A percentile compares a stretch with the other conserved stretches of the same genome.
These are phyloP conservation scores for Numenius phaeopus DNA, from an alignment of 2,797 vertebrate species.

Conservation along the genomic window DNA sequence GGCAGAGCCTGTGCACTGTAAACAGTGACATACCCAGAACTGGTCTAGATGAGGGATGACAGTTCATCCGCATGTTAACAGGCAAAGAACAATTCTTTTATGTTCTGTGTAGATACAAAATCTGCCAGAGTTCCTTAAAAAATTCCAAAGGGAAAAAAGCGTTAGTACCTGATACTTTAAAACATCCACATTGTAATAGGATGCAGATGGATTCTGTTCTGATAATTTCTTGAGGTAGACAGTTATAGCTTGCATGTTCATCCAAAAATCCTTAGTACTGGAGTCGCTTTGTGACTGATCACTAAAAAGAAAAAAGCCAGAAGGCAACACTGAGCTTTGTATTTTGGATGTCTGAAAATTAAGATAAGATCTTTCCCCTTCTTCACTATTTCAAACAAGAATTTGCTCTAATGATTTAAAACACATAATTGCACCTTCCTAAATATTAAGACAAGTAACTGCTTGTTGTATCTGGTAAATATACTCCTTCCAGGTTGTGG, in stretches of 20 bases:
- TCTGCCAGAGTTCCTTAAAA: not conserved
- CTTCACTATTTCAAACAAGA: not conserved
- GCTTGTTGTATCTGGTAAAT: not conserved
- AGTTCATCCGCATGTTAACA: not conserved
- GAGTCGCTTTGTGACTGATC: constrained; percentile 94
- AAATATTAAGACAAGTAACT: not conserved
- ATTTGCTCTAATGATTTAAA: not conserved
- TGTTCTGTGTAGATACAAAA: not conserved
- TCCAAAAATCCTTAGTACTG: constrained; percentile 94
- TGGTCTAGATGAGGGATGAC: not conserved
- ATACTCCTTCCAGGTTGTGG: not conserved
- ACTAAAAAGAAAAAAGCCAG: constrained; percentile 73
- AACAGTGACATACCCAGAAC: not conserved
- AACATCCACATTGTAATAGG: constrained; percentile 96
- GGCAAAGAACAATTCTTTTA: not conserved
- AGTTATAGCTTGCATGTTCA: constrained; percentile 97
- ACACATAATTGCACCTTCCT: not conserved
- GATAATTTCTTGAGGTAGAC: constrained; percentile 96
- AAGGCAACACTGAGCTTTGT: constrained; percentile 26
- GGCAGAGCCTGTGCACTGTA: not conserved
- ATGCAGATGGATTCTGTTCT: constrained; percentile 94
- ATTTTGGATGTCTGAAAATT: constrained; percentile 1
- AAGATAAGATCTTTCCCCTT: not conserved
- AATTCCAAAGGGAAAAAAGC: not conserved
- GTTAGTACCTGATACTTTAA: constrained; percentile 94